Conservation (phyloP, 2,797 vertebrate species). For the Prunella strophiata region DNA sequence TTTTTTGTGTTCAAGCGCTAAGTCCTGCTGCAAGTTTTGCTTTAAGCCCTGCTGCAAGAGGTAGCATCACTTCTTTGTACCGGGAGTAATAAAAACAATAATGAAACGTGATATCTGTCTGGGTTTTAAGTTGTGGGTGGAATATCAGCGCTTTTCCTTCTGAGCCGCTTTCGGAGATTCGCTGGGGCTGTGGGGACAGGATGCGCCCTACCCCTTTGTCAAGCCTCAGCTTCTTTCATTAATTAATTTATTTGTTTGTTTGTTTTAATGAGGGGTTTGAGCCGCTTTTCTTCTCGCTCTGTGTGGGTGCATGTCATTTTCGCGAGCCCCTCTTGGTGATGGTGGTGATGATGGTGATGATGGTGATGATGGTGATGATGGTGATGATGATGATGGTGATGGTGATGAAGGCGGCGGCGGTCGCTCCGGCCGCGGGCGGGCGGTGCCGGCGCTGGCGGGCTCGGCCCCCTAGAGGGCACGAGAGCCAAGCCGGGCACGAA, state of each 20-base stretch:
- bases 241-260: not conserved
- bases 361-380: accelerated
- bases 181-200: accelerated
- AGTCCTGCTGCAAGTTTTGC: not conserved
- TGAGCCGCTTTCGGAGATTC: not conserved
- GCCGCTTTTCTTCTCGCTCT: not conserved
- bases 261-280: not conserved
- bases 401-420: not conserved
- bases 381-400: not conserved
- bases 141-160: not conserved
- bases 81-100: accelerated
- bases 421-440: too few relatives aligned
- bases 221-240: not conserved
- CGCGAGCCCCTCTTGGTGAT: accelerated
- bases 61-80: not conserved
- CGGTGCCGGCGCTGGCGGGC: not conserved
- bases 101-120: accelerated
- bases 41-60: not conserved
- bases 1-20: not conserved
- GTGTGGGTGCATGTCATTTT: accelerated
- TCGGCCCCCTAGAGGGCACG: conserved; percentile 47
- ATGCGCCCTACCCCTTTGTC: not conserved
- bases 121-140: not conserved
- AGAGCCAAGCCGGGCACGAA: not conserved
- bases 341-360: not conserved